Conservation (phyloP, 1,140 invertebrate genomes). For the Copidosoma floridanum region DNA sequence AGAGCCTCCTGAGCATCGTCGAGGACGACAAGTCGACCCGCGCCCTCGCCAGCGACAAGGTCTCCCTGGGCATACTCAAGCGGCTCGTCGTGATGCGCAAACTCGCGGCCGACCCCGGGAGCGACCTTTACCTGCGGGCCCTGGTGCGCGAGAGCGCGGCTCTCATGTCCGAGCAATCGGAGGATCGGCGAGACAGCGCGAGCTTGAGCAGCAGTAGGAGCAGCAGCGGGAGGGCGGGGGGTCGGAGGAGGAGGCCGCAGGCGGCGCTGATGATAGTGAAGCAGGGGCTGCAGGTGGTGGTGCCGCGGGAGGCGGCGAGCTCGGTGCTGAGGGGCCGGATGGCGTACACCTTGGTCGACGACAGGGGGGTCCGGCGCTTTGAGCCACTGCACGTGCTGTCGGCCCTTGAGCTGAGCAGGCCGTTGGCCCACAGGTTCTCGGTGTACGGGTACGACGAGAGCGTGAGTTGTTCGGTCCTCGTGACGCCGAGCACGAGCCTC, state of each 20-base stretch:
- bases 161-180: constrained; percentile 67
- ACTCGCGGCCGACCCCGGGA: constrained; percentile 65
- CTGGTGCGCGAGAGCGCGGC: constrained; percentile 70
- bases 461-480: too few species aligned
- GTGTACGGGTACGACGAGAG: constrained; percentile 62
- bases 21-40: constrained; percentile 62
- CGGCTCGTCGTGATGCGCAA: constrained; percentile 71
- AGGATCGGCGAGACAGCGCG: constrained; percentile 44
- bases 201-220: constrained; percentile 35
- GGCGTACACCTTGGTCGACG: constrained; percentile 74
- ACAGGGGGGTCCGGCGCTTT: constrained; percentile 73
- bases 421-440: constrained; percentile 63
- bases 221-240: constrained; percentile 53
- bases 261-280: constrained; percentile 73
- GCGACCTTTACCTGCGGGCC: constrained; percentile 67
- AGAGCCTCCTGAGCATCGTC: constrained; percentile 60
- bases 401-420: constrained; percentile 65
- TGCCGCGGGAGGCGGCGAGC: constrained; percentile 71
- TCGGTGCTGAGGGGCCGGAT: constrained; percentile 73
- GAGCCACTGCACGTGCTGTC: constrained; percentile 74
- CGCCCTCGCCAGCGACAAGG: constrained; percentile 61
- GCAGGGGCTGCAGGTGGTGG: constrained; percentile 72
- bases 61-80: constrained; percentile 68
- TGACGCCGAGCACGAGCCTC: not conserved
- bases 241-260: constrained; percentile 51